Evolutionary conservation across 2,113 vertebrate species (phyloP).

Genomic region (Ranitomeya variabilis): DNA sequence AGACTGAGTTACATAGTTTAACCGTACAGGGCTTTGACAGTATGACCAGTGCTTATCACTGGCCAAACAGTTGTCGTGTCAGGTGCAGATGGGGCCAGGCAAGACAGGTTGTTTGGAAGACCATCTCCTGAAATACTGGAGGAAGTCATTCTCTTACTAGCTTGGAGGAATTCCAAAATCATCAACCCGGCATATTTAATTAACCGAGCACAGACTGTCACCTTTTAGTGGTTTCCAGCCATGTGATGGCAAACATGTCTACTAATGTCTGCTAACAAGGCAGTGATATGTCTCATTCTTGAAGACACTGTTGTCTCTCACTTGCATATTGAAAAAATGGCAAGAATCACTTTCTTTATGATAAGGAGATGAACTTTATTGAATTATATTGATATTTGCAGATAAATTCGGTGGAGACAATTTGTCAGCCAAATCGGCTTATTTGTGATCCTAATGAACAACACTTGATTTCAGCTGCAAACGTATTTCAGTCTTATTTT

Average conservation of each 20-base stretch:
- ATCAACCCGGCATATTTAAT: conserved; percentile 59
- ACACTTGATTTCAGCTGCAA: background rate
- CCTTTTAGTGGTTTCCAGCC: conserved; percentile 61
- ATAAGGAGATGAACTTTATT: background rate
- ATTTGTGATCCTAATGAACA: background rate
- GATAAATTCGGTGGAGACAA: background rate
- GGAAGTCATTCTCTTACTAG: conserved; percentile 61
- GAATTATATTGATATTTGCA: background rate
- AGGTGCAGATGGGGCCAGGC: conserved; percentile 72
- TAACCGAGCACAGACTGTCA: conserved; percentile 59
- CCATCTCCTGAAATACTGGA: conserved; percentile 69
- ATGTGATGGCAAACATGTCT: conserved; percentile 38
- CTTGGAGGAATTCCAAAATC: conserved; percentile 66
- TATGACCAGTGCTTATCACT: conserved; percentile 64
- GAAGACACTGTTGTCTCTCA: background rate
- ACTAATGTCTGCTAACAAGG: conserved; percentile 58
- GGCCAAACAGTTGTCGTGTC: conserved; percentile 80
- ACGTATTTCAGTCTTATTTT: background rate
- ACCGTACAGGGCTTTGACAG: conserved; percentile 78
- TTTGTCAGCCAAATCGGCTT: background rate
- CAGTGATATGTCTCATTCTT: conserved; percentile 55
- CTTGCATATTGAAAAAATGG: conserved; percentile 40
- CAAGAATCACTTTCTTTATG: background rate
- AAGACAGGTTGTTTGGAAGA: conserved; percentile 66
- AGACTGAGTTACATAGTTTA: conserved; percentile 68